phyloP scores from a whole-genome alignment of 1,140 invertebrate species.

The Idris sp. region DNA sequence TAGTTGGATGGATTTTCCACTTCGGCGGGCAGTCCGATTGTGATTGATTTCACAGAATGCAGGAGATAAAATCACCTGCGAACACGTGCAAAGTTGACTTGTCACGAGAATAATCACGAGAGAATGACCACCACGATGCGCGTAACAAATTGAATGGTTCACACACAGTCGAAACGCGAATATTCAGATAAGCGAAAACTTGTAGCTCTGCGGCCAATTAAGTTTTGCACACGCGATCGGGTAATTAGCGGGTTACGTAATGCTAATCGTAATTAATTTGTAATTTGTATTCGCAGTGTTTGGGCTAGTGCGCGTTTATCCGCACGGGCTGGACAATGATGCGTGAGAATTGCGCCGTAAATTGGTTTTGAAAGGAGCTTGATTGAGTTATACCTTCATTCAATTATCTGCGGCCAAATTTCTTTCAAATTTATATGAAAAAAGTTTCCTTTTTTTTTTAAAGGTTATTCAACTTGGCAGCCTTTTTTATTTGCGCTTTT shows the following conservation, averaged over 20 bases:
- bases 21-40: slow-evolving; percentile 2
- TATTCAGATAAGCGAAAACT: slow-evolving; percentile 52
- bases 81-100: slow-evolving; percentile 13
- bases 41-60: slow-evolving; percentile 11
- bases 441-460: too few relatives aligned
- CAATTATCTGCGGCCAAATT: slow-evolving; percentile 37
- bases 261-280: slow-evolving; percentile 44
- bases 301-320: slow-evolving; percentile 6
- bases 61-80: slow-evolving; percentile 8
- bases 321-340: slow-evolving; percentile 7
- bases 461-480: too few relatives aligned
- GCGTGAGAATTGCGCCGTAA: slow-evolving; percentile 31
- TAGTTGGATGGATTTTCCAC: slow-evolving; percentile 11
- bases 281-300: slow-evolving; percentile 11
- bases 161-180: slow-evolving; percentile 14
- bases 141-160: slow-evolving; percentile 44
- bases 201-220: slow-evolving; percentile 32
- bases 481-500: too few relatives aligned
- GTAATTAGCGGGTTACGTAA: slow-evolving; percentile 55
- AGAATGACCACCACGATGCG: slow-evolving; percentile 5
- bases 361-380: slow-evolving; percentile 34
- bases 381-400: slow-evolving; percentile 54
- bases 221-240: slow-evolving; percentile 43
- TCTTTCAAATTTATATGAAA: too few relatives aligned
- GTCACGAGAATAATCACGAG: slow-evolving; percentile 29